Base-by-base conservation (phyloP, 2,797 vertebrate species). In the Parauchenoglanis ngamensis region DNA sequence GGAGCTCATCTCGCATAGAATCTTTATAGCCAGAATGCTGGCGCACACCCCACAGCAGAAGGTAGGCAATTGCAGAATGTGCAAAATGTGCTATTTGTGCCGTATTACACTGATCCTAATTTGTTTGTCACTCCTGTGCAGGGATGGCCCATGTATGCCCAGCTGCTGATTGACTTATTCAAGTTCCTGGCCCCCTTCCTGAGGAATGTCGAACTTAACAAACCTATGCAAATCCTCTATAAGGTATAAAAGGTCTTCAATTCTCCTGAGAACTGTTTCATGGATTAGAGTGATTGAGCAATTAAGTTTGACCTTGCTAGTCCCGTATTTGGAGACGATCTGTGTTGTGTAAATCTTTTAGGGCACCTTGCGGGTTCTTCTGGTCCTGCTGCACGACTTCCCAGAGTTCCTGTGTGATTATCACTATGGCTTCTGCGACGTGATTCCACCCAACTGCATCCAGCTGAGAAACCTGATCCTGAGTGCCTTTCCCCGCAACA, bases 161-260 rank as follows among this genome's bases (percentile, higher is more conserved):
- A 99, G 94, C 95, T 99, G 90, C 90, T 99, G 93, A 99, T 99
- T 0, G 98, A 99, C 92, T 96, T 99, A 46, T 99, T 99, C 94
- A 99, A 99, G 95, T 99, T 99, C 93, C 94, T 99, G 93, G 98
- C 98, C 72, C 98, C 98, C 89, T 99, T 99, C 93, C 94, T 99
- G 94, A 97, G 98, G 95, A 99, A 99, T 88, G 98, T 99, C 93
- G 98, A 99, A 94, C 98, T 99, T 93, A 98, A 98, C 95, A 99
- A 99, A 97, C 98, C 98, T 98, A 99, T 99, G 98, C 98, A 99
- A 98, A 99, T 99, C 91, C 98, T 99, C 91, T 99, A 99, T 93
- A 99, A 99, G 98, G 98, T 99, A 94, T 92, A 54, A 63, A 46
- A 46, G 5, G 12, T 8, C 21, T 46, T 25, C 70, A 6, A 44